Conservation (phyloP, 2,797 vertebrate genomes). For the Pangasius krempfi region DNA sequence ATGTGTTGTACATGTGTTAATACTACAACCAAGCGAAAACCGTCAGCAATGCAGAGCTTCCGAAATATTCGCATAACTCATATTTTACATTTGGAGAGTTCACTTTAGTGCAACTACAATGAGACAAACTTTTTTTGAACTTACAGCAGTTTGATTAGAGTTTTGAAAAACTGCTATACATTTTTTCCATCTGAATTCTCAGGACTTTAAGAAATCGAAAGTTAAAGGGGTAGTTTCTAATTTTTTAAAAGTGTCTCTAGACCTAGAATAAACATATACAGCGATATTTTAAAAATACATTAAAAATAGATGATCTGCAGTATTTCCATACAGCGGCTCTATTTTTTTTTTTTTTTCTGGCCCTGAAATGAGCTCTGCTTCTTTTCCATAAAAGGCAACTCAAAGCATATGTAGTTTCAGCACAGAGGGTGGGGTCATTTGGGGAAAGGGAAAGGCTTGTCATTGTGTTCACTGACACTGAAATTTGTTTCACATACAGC, state of each 20-base stretch:
- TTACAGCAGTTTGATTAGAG: not conserved
- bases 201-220: not conserved
- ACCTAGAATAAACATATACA: not conserved
- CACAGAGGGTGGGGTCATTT: not conserved
- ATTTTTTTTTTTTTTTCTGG: not conserved
- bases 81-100: not conserved
- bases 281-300: not conserved
- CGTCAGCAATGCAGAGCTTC: not conserved
- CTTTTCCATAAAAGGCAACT: not conserved
- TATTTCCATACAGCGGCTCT: not conserved
- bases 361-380: not conserved
- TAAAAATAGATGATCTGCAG: not conserved
- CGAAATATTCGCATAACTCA: not conserved
- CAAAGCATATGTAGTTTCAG: not conserved
- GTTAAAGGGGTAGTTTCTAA: not conserved
- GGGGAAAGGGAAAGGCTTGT: not conserved
- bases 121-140: not conserved
- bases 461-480: not conserved
- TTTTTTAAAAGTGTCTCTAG: not conserved
- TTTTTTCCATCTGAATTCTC: not conserved
- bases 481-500: not conserved
- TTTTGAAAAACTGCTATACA: not conserved
- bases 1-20: conserved; percentile 18
- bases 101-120: not conserved
- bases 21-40: conserved; percentile 38